Percentiles rank a stretch among this genome's conserved stretches.
These are phyloP conservation scores for Leptopilina clavipes DNA, from an alignment of 1,140 invertebrate genomes.

Conservation along the genomic window DNA sequence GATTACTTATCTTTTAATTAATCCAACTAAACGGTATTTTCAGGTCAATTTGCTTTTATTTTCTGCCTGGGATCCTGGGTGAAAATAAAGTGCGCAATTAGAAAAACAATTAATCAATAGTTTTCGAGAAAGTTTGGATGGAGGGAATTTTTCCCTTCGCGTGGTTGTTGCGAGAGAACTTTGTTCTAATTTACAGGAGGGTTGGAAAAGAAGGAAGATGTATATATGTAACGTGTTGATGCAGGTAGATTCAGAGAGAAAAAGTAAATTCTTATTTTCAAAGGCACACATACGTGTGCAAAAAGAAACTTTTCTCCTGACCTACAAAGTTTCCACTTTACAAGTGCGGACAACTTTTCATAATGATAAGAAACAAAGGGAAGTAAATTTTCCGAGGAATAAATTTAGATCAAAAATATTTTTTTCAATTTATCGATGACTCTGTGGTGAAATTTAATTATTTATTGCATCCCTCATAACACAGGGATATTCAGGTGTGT, in stretches of 20 bases:
- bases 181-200: not conserved
- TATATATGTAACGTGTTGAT: no score
- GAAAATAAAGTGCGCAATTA: not conserved
- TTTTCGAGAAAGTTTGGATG: not conserved
- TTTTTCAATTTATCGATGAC: no score
- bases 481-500: no score
- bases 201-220: no score
- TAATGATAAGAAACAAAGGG: not conserved
- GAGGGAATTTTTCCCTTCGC: not conserved
- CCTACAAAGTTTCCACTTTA: not conserved
- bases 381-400: not conserved
- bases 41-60: not conserved
- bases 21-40: no score
- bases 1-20: no score
- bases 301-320: not conserved
- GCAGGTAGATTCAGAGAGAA: not conserved
- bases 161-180: no score
- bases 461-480: no score
- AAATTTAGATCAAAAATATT: not conserved
- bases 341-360: not conserved
- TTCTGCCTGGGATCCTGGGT: not conserved
- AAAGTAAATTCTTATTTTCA: constrained; percentile 5
- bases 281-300: not conserved
- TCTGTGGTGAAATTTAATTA: no score
- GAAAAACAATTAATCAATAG: constrained; percentile 9